Evolutionary conservation across 2,113 vertebrate species (phyloP), one percentile per base, ranked within the genome.

Genomic region (Labrus mixtus): DNA sequence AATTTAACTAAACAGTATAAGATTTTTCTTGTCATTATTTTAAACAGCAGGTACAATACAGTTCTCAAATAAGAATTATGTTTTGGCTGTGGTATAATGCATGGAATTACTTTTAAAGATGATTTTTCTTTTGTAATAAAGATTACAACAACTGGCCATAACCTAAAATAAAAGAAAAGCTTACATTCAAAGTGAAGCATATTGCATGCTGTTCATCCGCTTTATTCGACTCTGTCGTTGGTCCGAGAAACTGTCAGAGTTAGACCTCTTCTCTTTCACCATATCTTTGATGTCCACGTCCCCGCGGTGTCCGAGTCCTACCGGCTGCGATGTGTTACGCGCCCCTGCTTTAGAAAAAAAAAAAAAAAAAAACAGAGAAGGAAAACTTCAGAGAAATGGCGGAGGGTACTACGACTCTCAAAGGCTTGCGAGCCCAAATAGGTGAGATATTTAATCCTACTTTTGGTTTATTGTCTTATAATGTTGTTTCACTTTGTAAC

Each of bases 331-430:
- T 65, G 83, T 58, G 78, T 83, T 68, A 85, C 91, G 93, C 91
- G 91, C 89, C 76, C 65, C 85, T 68, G 82, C 71, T 54, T 64
- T 82, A 83, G 82, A 87, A 86, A 85, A 81, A 33, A 33, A 33
- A 85, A 81, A 33, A 33, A 33, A 33, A 33, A 33, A 33, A 78
- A 86, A 78, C 64, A 82, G 39, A 83, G 79, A 76, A 87, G 85
- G 79, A 89, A 92, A 94, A 93, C 83, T 93, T 93, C 66, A 81
- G 33, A 93, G 93, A 93, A 94, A 95, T 95, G 95, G 94, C 95
- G 94, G 94, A 95, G 87, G 93, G 93, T 57, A 59, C 93, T 43
- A 84, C 93, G 88, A 94, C 92, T 90, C 93, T 95, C 78, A 95
- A 94, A 91, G 93, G 88, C 86, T 83, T 95, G 81, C 91, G 95